Evolutionary conservation across 2,888 invertebrate genomes (phyloP).

Genomic region (Noctua comes): DNA sequence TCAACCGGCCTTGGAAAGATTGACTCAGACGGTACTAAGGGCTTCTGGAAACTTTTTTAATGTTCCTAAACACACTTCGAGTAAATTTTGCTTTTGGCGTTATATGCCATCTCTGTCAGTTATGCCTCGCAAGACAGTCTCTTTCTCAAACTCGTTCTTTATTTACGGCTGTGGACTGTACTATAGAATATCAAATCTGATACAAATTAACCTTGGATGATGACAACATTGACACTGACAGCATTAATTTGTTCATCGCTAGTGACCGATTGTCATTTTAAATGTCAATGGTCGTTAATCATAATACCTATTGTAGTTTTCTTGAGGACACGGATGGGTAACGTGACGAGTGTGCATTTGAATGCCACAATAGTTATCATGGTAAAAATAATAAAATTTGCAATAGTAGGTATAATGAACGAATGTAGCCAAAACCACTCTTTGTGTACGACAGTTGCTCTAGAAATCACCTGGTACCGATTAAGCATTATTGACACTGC

Average conservation of each 20-base stretch:
- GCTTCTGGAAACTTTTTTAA: conserved; percentile 20
- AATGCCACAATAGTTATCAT: neutral
- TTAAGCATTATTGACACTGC: conserved; percentile 1
- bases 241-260: neutral
- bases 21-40: conserved; percentile 58
- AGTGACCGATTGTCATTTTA: neutral
- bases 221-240: neutral
- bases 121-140: neutral
- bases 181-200: neutral
- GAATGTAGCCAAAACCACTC: neutral
- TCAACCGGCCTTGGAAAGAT: conserved; percentile 72
- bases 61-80: neutral
- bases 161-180: no score
- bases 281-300: conserved; percentile 16
- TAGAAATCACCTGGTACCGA: neutral
- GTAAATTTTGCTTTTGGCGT: neutral
- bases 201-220: neutral
- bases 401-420: neutral
- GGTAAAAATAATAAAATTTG: neutral
- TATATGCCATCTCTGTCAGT: neutral
- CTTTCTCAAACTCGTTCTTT: neutral
- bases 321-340: no score
- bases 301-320: neutral
- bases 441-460: neutral
- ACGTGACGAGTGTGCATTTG: neutral